Evolutionary conservation across 1,140 invertebrate genomes (phyloP).

Genomic region (Ericerus pela): DNA sequence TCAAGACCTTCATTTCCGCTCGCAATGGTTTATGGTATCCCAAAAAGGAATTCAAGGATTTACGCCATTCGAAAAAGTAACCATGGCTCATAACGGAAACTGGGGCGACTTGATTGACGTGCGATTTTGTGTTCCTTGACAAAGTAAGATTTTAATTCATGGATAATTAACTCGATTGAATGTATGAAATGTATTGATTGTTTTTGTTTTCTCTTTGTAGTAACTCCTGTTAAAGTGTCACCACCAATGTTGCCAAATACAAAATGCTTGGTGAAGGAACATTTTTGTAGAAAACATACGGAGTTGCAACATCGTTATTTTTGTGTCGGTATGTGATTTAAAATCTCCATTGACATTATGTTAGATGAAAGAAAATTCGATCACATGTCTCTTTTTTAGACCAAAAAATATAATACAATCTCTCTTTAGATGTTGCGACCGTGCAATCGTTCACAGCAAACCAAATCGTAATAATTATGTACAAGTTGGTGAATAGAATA

Average conservation of each 20-base stretch:
- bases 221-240: background rate
- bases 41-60: conserved; percentile 40
- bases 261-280: background rate
- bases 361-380: too few species aligned
- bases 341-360: too few species aligned
- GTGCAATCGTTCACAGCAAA: too few species aligned
- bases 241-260: background rate
- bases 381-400: background rate
- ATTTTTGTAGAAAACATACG: background rate
- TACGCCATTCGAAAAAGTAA: conserved; percentile 36
- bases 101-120: conserved; percentile 26
- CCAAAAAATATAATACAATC: too few species aligned
- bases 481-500: too few species aligned
- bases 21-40: conserved; percentile 41
- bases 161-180: background rate
- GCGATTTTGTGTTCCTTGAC: conserved; percentile 24
- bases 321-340: background rate
- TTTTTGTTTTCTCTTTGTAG: background rate
- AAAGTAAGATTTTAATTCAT: conserved; percentile 20
- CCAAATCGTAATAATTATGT: too few species aligned
- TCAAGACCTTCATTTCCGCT: conserved; percentile 39
- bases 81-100: conserved; percentile 23
- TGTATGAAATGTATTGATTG: too few species aligned
- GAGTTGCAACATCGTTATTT: background rate
- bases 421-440: too few species aligned